Conservation (phyloP, 2,113 vertebrate genomes). For the Chionodraco myersi region DNA sequence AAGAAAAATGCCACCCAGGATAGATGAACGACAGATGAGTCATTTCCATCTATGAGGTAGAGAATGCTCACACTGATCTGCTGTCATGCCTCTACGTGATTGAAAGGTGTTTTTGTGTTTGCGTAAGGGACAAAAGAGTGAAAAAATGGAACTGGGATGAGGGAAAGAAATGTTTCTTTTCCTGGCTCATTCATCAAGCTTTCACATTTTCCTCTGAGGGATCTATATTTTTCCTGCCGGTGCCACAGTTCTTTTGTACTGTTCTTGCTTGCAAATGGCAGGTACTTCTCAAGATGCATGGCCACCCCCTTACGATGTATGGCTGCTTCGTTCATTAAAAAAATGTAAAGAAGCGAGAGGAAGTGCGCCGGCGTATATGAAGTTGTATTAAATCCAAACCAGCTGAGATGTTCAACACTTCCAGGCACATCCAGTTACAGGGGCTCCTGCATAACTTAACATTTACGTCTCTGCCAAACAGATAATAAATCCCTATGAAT, state of each 20-base stretch:
- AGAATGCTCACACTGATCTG: slow-evolving; percentile 69
- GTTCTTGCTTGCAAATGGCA: slow-evolving; percentile 26
- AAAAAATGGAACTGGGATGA: slow-evolving; percentile 20
- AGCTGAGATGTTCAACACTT: slow-evolving; percentile 39
- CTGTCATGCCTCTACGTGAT: slow-evolving; percentile 62
- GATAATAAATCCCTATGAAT: slow-evolving; percentile 17
- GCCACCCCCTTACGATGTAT: not conserved
- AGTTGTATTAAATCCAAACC: slow-evolving; percentile 39
- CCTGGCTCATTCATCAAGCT: slow-evolving; percentile 14
- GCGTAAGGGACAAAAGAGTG: slow-evolving; percentile 43
- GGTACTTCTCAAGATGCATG: slow-evolving; percentile 1
- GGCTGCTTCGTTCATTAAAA: slow-evolving; percentile 14
- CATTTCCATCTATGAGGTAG: slow-evolving; percentile 75
- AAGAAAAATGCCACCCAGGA: slow-evolving; percentile 72
- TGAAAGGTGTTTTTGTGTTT: slow-evolving; percentile 64
- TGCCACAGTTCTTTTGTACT: slow-evolving; percentile 4
- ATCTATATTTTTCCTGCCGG: slow-evolving; percentile 21
- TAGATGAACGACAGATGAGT: slow-evolving; percentile 76
- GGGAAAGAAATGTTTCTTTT: slow-evolving; percentile 6
- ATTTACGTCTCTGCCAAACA: slow-evolving; percentile 57
- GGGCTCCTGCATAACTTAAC: slow-evolving; percentile 50
- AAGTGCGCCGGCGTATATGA: slow-evolving; percentile 5
- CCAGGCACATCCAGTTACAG: slow-evolving; percentile 23
- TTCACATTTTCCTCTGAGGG: slow-evolving; percentile 25
- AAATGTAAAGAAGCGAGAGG: slow-evolving; percentile 18